phyloP scores from a whole-genome alignment of 2,888 invertebrate species.

The Pollenia griseotomentosa region DNA sequence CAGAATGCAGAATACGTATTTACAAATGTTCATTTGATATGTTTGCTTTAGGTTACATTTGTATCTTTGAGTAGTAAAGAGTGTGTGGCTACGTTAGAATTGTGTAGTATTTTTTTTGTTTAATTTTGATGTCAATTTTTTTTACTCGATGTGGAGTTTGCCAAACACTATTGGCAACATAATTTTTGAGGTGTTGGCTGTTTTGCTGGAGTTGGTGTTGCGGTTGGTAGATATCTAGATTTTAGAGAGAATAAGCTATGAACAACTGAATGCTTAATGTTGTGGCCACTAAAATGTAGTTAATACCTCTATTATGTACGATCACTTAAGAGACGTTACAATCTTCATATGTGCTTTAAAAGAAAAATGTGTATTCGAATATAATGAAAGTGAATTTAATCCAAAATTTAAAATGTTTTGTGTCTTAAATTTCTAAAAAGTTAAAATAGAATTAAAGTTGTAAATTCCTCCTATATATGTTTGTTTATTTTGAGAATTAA shows the following conservation, averaged over 20 bases:
- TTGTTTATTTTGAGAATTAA: constrained; percentile 8
- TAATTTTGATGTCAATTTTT: constrained; percentile 46
- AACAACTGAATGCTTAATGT: constrained; percentile 4
- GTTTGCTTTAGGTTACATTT: constrained; percentile 39
- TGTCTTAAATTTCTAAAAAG: too few relatives aligned
- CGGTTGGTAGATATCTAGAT: background rate
- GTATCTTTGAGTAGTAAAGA: constrained; percentile 1
- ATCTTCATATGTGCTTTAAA: background rate
- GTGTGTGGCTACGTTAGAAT: background rate
- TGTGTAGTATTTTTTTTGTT: constrained; percentile 5
- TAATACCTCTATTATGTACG: constrained; percentile 43
- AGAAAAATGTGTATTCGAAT: background rate
- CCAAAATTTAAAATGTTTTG: background rate
- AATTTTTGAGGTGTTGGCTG: background rate
- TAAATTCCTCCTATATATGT: too few relatives aligned
- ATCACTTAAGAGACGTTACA: constrained; percentile 23
- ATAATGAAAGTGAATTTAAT: background rate
- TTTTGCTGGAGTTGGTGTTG: background rate
- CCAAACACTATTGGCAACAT: constrained; percentile 52
- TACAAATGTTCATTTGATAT: constrained; percentile 29
- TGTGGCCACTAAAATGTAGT: constrained; percentile 25
- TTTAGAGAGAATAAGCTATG: background rate
- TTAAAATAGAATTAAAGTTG: too few relatives aligned
- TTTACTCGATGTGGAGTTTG: constrained; percentile 35
- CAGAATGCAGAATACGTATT: background rate